Base-by-base conservation (phyloP, 2,888 invertebrate genomes). In the Chrysotoxum bicinctum region DNA sequence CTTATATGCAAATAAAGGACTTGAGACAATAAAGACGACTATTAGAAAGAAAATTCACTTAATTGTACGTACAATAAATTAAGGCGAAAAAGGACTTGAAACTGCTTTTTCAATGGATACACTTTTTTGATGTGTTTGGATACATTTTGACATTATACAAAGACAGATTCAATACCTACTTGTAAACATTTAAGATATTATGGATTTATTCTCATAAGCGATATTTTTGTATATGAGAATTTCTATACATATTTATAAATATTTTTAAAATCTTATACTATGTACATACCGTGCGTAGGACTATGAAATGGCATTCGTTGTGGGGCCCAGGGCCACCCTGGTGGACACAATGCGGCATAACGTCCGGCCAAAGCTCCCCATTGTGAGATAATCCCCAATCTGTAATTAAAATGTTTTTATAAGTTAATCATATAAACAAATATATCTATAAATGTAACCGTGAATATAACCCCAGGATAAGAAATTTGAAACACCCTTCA, bases 341-440 rank as follows among this genome's bases (percentile, higher is more conserved):
- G 91, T 3, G 96, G 96, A 58, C 94, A 94, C 52, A 96, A 92
- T 1, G 95, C 95, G 0, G 95, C 95, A 89, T 96, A 96, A 89
- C 95, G 93, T 35, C 94, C 96, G 0, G 96, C 96, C 76, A 96
- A 91, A 0, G 96, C 96, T 75, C 96, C 96, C 93, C 96, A 96
- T 90, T 96, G 96, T 10, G 96, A 95, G 91, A 96, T 96, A 88
- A 96, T 93, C 52, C 96, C 96, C 93, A 96, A 93, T 92, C 96
- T 96, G 94, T 0, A 94, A 94, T 84, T 14, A 60, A 35, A 14
- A 8, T 21, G 87, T 69, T 87, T 75, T 9, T 3, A 19, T 43
- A 86, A 70, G 72, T 62, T 37, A 37, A 21, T 4, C 7, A 16
- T 7, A 37, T 16, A 54, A 19, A 30, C 30, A 60, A 9, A 37